phyloP scores from a whole-genome alignment of 2,113 vertebrate species.

The Carassius carassius region DNA sequence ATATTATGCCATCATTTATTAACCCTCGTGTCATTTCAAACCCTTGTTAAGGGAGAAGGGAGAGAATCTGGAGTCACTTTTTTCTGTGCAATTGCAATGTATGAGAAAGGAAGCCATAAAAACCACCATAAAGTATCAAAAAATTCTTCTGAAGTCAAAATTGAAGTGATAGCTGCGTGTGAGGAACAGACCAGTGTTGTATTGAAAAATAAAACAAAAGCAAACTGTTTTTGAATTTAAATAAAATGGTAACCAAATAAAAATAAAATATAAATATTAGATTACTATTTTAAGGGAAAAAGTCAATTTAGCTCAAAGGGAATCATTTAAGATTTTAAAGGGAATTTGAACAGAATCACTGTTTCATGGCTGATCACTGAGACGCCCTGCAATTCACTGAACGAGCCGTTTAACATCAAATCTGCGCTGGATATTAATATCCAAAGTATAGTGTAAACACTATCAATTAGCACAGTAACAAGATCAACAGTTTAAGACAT shows the following conservation, averaged over 20 bases:
- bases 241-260: neutral
- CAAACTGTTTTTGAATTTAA: neutral
- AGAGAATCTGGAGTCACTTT: neutral
- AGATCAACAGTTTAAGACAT: too few species aligned
- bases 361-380: too few species aligned
- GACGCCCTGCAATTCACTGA: too few species aligned
- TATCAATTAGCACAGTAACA: too few species aligned
- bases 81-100: neutral
- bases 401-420: too few species aligned
- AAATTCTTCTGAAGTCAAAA: neutral
- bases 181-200: neutral
- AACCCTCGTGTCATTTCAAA: neutral
- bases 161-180: neutral
- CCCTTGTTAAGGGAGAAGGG: neutral
- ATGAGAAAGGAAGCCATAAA: neutral
- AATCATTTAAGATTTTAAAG: too few species aligned
- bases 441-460: too few species aligned
- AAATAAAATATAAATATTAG: neutral
- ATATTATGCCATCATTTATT: neutral
- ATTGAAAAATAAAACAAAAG: neutral
- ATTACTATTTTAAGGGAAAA: too few species aligned
- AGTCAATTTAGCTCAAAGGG: too few species aligned
- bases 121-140: neutral
- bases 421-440: too few species aligned
- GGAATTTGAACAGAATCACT: too few species aligned